These are phyloP conservation scores for Gnathonemus echidnorhynchus DNA, from an alignment of 2,113 vertebrate genomes.

Conservation along the genomic window DNA sequence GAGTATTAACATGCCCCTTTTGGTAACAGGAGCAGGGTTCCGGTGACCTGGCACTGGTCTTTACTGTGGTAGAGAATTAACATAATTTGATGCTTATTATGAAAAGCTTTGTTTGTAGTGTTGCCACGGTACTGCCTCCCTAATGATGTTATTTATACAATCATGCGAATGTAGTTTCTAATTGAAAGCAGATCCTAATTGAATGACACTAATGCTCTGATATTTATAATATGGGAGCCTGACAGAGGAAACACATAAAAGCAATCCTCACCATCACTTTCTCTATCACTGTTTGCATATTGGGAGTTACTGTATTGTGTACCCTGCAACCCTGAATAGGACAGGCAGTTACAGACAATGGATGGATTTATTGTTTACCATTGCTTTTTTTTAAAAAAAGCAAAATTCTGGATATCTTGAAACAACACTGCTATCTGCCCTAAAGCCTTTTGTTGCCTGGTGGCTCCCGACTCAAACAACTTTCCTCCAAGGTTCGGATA, in stretches of 20 bases:
- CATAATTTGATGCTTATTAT: background rate
- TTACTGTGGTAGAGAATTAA: background rate
- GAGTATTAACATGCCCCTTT: background rate
- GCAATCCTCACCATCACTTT: background rate
- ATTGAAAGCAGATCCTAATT: background rate
- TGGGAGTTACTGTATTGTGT: background rate
- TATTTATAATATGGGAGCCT: background rate
- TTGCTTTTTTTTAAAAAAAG: background rate
- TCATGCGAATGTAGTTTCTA: background rate
- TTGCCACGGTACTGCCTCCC: background rate
- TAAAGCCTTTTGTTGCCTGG: background rate
- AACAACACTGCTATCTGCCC: background rate
- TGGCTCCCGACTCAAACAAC: background rate
- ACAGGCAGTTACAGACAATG: background rate
- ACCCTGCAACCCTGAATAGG: background rate
- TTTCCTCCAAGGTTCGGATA: background rate
- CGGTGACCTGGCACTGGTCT: background rate
- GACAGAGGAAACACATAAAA: background rate
- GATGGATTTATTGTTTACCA: background rate
- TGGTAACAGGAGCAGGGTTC: background rate
- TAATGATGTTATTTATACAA: background rate
- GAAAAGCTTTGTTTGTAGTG: background rate
- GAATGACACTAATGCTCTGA: background rate
- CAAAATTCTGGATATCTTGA: background rate
- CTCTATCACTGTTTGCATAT: background rate